phyloP scores from a whole-genome alignment of 2,113 vertebrate genomes.

The Cromileptes altivelis region DNA sequence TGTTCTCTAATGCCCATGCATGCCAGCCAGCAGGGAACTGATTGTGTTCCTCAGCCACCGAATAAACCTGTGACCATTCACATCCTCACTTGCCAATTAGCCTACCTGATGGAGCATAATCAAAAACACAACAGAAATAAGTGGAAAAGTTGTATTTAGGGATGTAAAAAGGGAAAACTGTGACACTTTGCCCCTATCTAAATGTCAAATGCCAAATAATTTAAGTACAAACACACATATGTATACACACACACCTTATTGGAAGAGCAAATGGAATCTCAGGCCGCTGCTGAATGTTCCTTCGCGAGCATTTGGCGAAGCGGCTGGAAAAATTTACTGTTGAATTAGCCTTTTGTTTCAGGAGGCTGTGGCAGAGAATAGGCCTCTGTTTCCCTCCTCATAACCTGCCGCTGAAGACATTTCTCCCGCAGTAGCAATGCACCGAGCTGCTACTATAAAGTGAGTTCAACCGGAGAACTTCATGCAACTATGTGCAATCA shows the following conservation, averaged over 20 bases:
- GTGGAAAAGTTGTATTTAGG: background rate
- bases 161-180: background rate
- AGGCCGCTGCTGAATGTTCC: constrained; percentile 40
- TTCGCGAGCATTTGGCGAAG: constrained; percentile 56
- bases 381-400: constrained; percentile 45
- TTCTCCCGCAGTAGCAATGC: background rate
- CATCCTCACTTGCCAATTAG: no score
- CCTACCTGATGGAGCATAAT: background rate
- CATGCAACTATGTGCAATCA: constrained; percentile 11
- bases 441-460: background rate
- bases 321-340: constrained; percentile 75
- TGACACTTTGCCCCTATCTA: constrained; percentile 19
- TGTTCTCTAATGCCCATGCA: background rate
- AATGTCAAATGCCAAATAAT: constrained; percentile 8
- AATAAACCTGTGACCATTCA: background rate
- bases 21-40: background rate
- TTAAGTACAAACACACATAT: constrained; percentile 30
- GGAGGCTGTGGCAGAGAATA: constrained; percentile 48
- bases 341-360: constrained; percentile 78
- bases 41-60: background rate
- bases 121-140: constrained; percentile 2
- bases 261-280: constrained; percentile 54
- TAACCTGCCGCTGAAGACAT: constrained; percentile 31
- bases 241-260: constrained; percentile 42
- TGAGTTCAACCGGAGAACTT: constrained; percentile 23